Evolutionary conservation across 2,797 vertebrate genomes (phyloP), one percentile per base, ranked within the genome.

Genomic region (Coreius guichenoti): DNA sequence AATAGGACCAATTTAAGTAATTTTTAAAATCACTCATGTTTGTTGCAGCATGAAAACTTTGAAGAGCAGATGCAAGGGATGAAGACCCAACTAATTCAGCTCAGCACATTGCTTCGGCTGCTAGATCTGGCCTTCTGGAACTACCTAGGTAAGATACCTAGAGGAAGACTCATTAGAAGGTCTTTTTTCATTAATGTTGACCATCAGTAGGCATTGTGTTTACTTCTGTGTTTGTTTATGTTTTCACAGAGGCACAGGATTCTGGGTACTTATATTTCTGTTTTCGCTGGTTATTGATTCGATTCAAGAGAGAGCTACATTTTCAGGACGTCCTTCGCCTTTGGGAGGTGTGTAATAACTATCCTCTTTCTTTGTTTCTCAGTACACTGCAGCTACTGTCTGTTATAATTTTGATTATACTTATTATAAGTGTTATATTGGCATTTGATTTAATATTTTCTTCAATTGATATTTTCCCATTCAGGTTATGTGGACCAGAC

Each of bases 31-130:
- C 11, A 16, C 8, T 17, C 1, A 26, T 80, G 17, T 80, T 47
- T 85, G 67, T 82, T 29, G 1, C 91, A 99, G 98, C 98, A 98
- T 92, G 96, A 97, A 88, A 98, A 99, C 95, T 99, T 99, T 90
- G 98, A 99, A 95, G 98, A 99, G 91, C 97, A 98, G 95, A 99
- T 99, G 98, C 96, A 97, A 93, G 98, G 98, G 63, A 99, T 99
- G 98, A 98, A 99, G 95, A 97, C 95, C 13, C 97, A 98, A 92
- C 93, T 99, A 91, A 95, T 98, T 89, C 97, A 99, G 69, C 96
- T 99, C 91, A 97, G 98, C 86, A 94, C 96, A 29, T 95, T 99
- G 92, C 96, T 99, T 88, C 94, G 97, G 43, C 95, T 99, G 83
- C 91, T 99, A 92, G 98, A 99, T 91, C 93, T 96, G 90, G 92